A percentile compares a stretch with the other conserved stretches of the same genome.
phyloP scores from a whole-genome alignment of 1,140 invertebrate genomes.

The Drosophila sproati region DNA sequence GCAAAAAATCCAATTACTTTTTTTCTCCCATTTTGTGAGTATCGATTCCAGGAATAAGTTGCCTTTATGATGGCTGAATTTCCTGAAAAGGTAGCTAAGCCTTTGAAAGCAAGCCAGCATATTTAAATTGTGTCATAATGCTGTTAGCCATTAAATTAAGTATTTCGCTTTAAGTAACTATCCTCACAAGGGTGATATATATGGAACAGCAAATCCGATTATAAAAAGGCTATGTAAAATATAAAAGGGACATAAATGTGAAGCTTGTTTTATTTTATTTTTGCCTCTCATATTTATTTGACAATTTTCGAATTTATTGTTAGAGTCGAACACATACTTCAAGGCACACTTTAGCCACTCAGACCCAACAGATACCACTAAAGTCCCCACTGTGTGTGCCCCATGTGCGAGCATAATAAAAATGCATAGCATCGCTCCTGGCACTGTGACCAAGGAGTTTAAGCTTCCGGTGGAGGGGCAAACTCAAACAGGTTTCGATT shows the following conservation, averaged over 20 bases:
- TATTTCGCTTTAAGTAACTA: too few relatives aligned
- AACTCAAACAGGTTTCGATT: conserved; percentile 21
- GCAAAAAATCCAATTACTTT: neutral
- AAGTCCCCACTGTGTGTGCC: neutral
- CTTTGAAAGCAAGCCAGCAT: neutral
- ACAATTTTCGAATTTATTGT: conserved; percentile 77
- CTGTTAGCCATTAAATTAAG: neutral
- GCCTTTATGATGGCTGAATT: neutral
- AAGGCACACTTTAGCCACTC: conserved; percentile 9
- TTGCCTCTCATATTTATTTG: conserved; percentile 61
- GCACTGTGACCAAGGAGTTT: conserved; percentile 21
- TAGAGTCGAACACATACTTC: conserved; percentile 13
- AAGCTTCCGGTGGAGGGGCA: neutral
- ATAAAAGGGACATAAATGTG: conserved; percentile 40
- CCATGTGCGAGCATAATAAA: conserved; percentile 67
- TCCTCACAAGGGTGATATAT: too few relatives aligned
- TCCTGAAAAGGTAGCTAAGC: neutral
- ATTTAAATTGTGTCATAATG: neutral
- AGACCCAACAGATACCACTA: too few relatives aligned
- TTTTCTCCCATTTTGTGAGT: neutral
- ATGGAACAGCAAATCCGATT: neutral
- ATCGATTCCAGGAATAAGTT: neutral
- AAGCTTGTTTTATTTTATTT: neutral
- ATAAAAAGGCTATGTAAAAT: conserved; percentile 7
- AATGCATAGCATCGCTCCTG: conserved; percentile 69